Evolutionary conservation across 30 jellyfish, hydroid and myxozoan species (phyloP).

Genomic region (Hydractinia symbiolongicarpus): DNA sequence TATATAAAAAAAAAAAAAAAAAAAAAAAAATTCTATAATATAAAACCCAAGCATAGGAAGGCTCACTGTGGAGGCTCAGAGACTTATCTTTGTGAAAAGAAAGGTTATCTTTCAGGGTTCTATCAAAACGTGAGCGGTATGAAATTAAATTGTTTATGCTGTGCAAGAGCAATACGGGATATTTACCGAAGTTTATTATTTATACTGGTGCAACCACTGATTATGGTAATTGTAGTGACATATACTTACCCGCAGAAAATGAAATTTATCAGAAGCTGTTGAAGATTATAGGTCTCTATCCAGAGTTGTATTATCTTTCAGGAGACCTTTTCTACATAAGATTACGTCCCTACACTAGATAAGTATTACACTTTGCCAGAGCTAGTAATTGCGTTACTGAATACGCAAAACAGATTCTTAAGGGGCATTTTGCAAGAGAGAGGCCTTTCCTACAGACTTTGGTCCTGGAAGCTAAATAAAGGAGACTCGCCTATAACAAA

Average conservation of each 20-base stretch:
- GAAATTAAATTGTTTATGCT: too few relatives aligned
- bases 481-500: conserved; percentile 15
- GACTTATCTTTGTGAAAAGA: not conserved
- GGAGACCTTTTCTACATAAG: not conserved
- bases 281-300: not conserved
- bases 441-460: too few relatives aligned
- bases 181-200: too few relatives aligned
- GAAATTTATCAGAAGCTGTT: not conserved
- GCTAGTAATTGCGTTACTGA: not conserved
- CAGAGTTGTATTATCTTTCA: conserved; percentile 7
- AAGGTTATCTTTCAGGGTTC: not conserved
- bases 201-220: too few relatives aligned
- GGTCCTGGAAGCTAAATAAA: conserved; percentile 4
- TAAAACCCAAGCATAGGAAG: too few relatives aligned
- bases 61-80: too few relatives aligned
- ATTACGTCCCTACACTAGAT: conserved; percentile 15
- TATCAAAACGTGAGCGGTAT: too few relatives aligned
- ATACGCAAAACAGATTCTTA: not conserved
- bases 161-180: too few relatives aligned
- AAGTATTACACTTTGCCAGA: conserved; percentile 20
- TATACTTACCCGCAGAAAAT: too few relatives aligned
- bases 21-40: too few relatives aligned
- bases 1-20: too few relatives aligned
- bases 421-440: not conserved
- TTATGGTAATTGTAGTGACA: too few relatives aligned